Evolutionary conservation across 2,888 invertebrate species (phyloP), one percentile per base, ranked within the genome.

Genomic region (Nasonovia ribisnigri): DNA sequence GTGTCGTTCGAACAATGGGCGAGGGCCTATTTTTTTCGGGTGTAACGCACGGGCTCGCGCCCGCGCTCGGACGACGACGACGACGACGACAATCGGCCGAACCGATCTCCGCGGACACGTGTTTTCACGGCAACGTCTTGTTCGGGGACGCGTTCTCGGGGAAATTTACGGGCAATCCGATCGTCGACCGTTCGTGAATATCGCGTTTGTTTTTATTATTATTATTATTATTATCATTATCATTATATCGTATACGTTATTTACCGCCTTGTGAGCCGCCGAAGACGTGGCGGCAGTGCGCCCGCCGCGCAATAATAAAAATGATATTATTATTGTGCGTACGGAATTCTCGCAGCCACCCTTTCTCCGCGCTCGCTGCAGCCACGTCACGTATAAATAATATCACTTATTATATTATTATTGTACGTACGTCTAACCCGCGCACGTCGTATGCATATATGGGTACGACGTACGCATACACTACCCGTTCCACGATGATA

Each of bases 61-160:
- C 29, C 29, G 60, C 20, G n/a, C 36, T 36, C 36, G 16, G 13
- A 16, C 67, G 67, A 36, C 67, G 29, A 11, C 57, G 60, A 29
- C 60, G 67, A 11, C 67, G 36, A 8, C 77, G 77, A 36, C 77
- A 90, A 93, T 93, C 93, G 88, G 90, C 6, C 84, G 42, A 29
- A 3, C 84, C 89, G 84, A 93, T 93, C 93, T 93, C 60, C 60
- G 93, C 48, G 51, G 93, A 93, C 93, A 93, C 93, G 13, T 93
- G 93, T 93, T 93, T 93, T 93, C 93, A 93, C 93, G 93, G 93
- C 93, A 93, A 93, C 93, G 93, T 93, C 93, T 93, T 93, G 93
- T 93, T 60, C 48, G 87, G 67, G 87, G 67, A 13, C 43, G n/a
- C n/a, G n/a, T n/a, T n/a, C n/a, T n/a, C n/a, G 1, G 36, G 42